Percentiles rank a stretch among this genome's conserved stretches.
phyloP scores from a whole-genome alignment of 2,797 vertebrate genomes.

The Anguilla obscura region DNA sequence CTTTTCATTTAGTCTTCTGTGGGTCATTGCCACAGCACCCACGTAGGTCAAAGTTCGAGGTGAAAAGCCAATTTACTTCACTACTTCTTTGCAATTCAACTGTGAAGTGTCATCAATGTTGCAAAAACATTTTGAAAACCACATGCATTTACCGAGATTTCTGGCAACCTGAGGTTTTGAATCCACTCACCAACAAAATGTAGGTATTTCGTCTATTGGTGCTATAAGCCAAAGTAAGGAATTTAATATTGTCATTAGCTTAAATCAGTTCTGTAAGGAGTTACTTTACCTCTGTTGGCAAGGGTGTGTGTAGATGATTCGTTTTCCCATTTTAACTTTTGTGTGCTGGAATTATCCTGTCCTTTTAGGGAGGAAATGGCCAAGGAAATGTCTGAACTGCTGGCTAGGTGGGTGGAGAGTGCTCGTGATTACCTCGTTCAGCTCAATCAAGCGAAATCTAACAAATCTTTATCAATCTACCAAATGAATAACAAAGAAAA shows the following conservation, averaged over 20 bases:
- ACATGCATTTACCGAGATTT: neutral
- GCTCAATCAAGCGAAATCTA: slow-evolving; percentile 26
- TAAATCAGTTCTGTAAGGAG: neutral
- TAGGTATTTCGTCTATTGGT: neutral
- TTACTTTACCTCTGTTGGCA: neutral
- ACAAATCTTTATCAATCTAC: slow-evolving; percentile 25
- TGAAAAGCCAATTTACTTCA: neutral
- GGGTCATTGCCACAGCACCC: neutral
- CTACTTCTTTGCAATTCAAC: neutral
- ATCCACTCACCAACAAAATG: neutral
- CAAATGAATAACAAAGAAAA: neutral
- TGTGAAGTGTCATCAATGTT: neutral
- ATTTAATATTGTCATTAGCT: neutral
- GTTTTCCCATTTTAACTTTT: slow-evolving; percentile 40
- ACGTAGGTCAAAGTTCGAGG: neutral
- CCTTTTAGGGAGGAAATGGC: slow-evolving; percentile 94
- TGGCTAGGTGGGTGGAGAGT: slow-evolving; percentile 86
- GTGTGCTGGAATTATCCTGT: slow-evolving; percentile 56
- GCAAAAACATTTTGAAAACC: neutral
- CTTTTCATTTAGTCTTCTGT: neutral
- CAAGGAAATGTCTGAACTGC: slow-evolving; percentile 89
- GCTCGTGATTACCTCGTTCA: neutral
- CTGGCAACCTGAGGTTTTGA: neutral
- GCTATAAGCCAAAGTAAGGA: neutral
- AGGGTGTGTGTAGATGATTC: neutral